Conservation (phyloP, 2,113 vertebrate genomes). For the Oryzias celebensis region DNA sequence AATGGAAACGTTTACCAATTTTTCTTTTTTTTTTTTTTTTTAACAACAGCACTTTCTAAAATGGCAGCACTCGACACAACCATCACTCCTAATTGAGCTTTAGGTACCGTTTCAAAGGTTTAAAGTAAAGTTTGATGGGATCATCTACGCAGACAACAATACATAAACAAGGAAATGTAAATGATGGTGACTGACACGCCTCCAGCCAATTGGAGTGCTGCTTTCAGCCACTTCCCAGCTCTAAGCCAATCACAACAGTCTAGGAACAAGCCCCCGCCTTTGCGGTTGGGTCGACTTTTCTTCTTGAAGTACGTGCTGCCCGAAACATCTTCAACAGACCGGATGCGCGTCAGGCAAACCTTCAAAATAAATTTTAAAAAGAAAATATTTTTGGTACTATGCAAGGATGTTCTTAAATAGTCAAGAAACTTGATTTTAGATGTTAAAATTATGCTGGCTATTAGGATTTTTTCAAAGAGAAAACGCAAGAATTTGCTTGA, state of each 20-base stretch:
- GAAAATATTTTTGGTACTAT: too few relatives aligned
- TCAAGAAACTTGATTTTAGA: too few relatives aligned
- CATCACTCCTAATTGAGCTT: neutral
- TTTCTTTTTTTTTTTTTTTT: neutral
- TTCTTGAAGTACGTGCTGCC: constrained; percentile 6
- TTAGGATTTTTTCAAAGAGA: too few relatives aligned
- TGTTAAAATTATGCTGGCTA: too few relatives aligned
- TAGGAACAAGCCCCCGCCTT: constrained; percentile 15
- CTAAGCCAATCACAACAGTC: constrained; percentile 40
- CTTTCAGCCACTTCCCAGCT: constrained; percentile 9
- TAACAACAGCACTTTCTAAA: neutral
- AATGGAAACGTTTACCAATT: neutral
- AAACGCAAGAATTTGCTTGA: too few relatives aligned
- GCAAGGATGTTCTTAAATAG: too few relatives aligned
- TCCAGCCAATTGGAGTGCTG: constrained; percentile 28
- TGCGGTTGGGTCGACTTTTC: constrained; percentile 34
- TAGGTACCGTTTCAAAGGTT: neutral
- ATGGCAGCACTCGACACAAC: too few relatives aligned
- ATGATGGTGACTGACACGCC: constrained; percentile 18
- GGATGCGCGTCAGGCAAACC: neutral
- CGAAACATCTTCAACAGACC: neutral
- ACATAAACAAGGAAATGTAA: neutral
- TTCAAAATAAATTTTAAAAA: constrained; percentile 26
- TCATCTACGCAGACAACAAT: too few relatives aligned
- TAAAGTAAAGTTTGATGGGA: too few relatives aligned